Percentiles rank a stretch among this genome's conserved stretches.
These are phyloP conservation scores for Lasius fuliginosus DNA, from an alignment of 2,888 invertebrate genomes.

Conservation along the genomic window DNA sequence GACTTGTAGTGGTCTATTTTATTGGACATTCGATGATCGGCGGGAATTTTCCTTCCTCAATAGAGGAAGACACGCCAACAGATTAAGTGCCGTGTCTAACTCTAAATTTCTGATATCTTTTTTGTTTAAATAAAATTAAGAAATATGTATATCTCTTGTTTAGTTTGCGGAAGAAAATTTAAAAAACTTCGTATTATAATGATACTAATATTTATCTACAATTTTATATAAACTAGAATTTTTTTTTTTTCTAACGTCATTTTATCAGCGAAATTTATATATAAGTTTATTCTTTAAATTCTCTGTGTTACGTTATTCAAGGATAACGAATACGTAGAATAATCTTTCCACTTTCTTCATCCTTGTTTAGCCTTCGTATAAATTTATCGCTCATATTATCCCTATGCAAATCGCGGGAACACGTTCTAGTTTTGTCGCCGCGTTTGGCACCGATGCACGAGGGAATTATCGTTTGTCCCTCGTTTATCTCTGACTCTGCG, in stretches of 20 bases:
- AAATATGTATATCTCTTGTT: neutral
- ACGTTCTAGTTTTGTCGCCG: conserved; percentile 18
- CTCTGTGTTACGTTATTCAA: neutral
- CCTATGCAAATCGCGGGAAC: conserved; percentile 1
- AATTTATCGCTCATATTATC: conserved; percentile 21
- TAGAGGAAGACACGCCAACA: neutral
- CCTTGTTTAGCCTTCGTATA: neutral
- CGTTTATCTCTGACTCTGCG: neutral
- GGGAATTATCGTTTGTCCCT: neutral
- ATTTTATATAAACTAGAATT: too few relatives aligned
- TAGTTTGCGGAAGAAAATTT: neutral
- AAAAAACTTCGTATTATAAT: neutral
- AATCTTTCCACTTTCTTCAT: neutral
- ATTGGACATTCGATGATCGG: conserved; percentile 50
- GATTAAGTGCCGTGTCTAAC: neutral
- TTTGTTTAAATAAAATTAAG: conserved; percentile 7
- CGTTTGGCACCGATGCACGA: neutral
- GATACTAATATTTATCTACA: too few relatives aligned
- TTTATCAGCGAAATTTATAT: too few relatives aligned
- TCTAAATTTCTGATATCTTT: conserved; percentile 14
- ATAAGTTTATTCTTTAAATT: neutral
- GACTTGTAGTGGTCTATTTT: conserved; percentile 45
- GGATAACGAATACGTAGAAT: neutral
- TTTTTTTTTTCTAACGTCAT: too few relatives aligned
- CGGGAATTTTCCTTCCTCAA: conserved; percentile 19